Percentiles rank a stretch among this genome's conserved stretches.
Conservation (phyloP, 1,140 invertebrate species). For the Drosophila melanica region DNA sequence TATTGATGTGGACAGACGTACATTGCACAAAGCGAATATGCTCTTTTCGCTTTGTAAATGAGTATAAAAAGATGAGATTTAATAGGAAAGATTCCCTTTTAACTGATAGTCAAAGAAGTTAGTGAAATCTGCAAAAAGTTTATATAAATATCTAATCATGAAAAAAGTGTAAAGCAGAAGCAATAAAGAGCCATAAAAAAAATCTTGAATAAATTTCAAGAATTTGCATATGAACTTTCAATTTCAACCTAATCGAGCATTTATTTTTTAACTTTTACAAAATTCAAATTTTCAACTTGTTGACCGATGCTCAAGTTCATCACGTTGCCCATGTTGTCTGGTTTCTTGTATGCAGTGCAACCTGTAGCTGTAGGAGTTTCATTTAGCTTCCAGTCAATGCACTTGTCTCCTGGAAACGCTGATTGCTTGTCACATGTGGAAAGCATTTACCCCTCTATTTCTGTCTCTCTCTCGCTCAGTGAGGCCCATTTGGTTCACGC, state of each 20-base stretch:
- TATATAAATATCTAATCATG: conserved; percentile 11
- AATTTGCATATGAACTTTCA: conserved; percentile 35
- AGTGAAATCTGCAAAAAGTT: conserved; percentile 27
- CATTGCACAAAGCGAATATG: too few species aligned
- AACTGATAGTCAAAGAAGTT: background rate
- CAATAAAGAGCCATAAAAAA: background rate
- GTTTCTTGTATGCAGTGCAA: conserved; percentile 30
- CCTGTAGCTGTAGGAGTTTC: conserved; percentile 12
- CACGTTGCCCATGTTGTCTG: background rate
- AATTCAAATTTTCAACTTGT: too few species aligned
- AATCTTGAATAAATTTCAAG: conserved; percentile 17
- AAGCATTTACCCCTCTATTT: conserved; percentile 35
- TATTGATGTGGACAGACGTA: too few species aligned
- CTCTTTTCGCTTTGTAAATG: too few species aligned
- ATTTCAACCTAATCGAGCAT: background rate
- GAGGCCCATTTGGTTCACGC: conserved; percentile 9
- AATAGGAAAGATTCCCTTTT: background rate
- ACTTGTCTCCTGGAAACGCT: conserved; percentile 26
- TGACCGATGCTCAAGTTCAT: too few species aligned
- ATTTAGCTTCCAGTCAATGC: conserved; percentile 31
- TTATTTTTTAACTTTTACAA: background rate
- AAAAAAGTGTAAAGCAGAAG: conserved; percentile 5
- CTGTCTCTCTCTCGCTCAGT: background rate
- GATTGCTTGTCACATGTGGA: conserved; percentile 36
- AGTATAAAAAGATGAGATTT: background rate